phyloP scores from a whole-genome alignment of 2,797 vertebrate species.

The Brachymystax lenok region DNA sequence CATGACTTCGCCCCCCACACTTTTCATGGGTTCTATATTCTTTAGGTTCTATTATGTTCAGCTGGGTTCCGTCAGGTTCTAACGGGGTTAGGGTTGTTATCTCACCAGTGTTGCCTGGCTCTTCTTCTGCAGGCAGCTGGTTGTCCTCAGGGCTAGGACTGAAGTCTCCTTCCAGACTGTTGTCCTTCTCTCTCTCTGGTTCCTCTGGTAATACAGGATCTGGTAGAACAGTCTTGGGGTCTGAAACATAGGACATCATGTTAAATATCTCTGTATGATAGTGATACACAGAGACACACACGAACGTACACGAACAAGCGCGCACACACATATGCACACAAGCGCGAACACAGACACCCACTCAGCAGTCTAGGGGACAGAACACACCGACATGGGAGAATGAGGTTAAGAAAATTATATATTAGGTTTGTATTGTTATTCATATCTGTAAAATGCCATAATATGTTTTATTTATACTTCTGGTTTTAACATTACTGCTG shows the following conservation, averaged over 20 bases:
- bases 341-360: background rate
- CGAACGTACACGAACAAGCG: background rate
- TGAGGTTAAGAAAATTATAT: slow-evolving; percentile 78
- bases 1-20: background rate
- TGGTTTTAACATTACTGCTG: slow-evolving; percentile 50
- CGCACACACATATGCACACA: background rate
- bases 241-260: slow-evolving; percentile 65
- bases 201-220: slow-evolving; percentile 81
- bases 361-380: slow-evolving; percentile 26
- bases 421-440: slow-evolving; percentile 81
- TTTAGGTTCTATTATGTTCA: background rate
- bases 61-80: background rate
- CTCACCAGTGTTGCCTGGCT: slow-evolving; percentile 80
- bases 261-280: background rate
- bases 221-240: slow-evolving; percentile 79
- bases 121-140: slow-evolving; percentile 54
- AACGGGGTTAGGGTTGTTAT: background rate
- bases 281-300: background rate
- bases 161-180: slow-evolving; percentile 79
- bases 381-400: slow-evolving; percentile 69
- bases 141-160: slow-evolving; percentile 77
- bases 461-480: slow-evolving; percentile 79
- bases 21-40: too few relatives aligned
- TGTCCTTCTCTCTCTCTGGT: slow-evolving; percentile 78
- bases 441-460: slow-evolving; percentile 77